Evolutionary conservation across 2,888 invertebrate genomes (phyloP).

Genomic region (Serripes groenlandicus): DNA sequence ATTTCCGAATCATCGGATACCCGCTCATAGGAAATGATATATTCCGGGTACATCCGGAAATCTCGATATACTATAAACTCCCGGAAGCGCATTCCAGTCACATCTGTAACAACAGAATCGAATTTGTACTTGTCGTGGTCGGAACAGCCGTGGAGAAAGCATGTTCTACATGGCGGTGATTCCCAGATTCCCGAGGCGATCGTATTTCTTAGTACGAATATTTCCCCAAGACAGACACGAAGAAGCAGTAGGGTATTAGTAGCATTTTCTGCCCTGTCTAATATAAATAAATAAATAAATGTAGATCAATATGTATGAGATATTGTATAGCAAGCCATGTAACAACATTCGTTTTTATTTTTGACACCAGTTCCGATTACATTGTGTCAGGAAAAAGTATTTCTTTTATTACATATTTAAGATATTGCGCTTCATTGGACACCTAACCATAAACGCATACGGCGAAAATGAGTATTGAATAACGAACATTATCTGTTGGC

Average conservation of each 20-base stretch:
- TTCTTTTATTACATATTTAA: too few species aligned
- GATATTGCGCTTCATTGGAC: not conserved
- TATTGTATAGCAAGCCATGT: too few species aligned
- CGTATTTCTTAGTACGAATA: not conserved
- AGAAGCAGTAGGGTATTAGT: not conserved
- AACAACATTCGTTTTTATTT: too few species aligned
- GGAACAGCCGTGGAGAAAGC: not conserved
- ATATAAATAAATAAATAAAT: too few species aligned
- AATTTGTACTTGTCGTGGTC: not conserved
- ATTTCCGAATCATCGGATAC: too few species aligned
- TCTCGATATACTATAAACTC: conserved; percentile 2
- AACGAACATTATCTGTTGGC: too few species aligned
- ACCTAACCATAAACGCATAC: not conserved
- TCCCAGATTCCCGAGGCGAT: not conserved
- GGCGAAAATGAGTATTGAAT: too few species aligned
- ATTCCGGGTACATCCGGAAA: too few species aligned
- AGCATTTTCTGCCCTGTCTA: not conserved
- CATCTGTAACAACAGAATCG: not conserved
- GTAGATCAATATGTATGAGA: not conserved
- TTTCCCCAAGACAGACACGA: conserved; percentile 9
- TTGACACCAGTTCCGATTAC: too few species aligned
- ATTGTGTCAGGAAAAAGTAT: too few species aligned
- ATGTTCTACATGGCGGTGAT: conserved; percentile 3
- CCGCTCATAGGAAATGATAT: too few species aligned
- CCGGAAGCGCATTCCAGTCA: not conserved